phyloP scores from a whole-genome alignment of 1,140 invertebrate genomes.

The Brachionus plicatilis region DNA sequence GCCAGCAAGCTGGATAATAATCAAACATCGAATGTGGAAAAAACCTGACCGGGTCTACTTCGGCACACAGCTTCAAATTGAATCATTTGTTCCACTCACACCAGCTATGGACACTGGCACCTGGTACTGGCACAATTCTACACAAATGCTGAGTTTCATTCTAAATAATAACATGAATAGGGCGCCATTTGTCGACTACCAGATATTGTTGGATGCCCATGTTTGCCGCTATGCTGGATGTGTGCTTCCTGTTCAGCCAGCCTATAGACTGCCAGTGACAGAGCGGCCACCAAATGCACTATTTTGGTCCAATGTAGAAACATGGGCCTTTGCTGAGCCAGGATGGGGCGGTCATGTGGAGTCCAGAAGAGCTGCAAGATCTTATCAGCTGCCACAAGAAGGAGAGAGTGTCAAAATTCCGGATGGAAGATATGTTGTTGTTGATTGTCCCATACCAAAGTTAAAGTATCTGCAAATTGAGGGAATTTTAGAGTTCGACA shows the following conservation, averaged over 20 bases:
- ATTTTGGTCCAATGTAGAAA: conserved; percentile 14
- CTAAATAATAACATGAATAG: not conserved
- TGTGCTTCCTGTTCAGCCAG: conserved; percentile 11
- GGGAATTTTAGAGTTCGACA: conserved; percentile 13
- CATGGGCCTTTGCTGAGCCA: not conserved
- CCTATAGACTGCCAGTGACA: not conserved
- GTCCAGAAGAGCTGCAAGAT: not conserved
- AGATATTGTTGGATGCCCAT: not conserved
- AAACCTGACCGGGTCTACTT: conserved; percentile 16
- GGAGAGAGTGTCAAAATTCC: conserved; percentile 25
- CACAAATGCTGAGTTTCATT: not conserved
- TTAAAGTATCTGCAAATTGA: conserved; percentile 10
- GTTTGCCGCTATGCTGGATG: conserved; percentile 23
- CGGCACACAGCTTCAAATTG: not conserved
- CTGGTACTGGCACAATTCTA: conserved; percentile 26
- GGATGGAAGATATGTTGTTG: not conserved
- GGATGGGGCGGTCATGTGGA: not conserved
- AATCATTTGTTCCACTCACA: not conserved
- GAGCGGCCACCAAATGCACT: not conserved
- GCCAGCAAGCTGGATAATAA: not conserved
- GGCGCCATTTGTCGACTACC: not conserved
- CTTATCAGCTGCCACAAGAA: not conserved
- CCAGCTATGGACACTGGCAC: not conserved
- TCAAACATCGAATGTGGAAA: not conserved
- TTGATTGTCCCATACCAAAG: conserved; percentile 5